Base-by-base conservation (phyloP, 2,113 vertebrate species). In the Upupa epops region DNA sequence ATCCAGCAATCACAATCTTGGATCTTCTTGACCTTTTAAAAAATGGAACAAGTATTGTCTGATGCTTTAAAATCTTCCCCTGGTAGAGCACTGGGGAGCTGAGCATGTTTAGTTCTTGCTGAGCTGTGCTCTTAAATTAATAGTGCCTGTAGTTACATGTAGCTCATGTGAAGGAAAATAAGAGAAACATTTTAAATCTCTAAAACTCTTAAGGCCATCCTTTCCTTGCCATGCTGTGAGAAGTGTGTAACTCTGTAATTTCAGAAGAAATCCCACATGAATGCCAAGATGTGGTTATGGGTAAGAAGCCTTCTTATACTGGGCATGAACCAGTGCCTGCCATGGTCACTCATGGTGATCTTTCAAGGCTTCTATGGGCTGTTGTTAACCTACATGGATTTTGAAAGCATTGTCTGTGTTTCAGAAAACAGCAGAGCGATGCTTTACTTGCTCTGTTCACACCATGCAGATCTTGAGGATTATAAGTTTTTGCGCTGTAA, bases 1-100 rank as follows among this genome's bases (percentile, higher is more conserved):
- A 82, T 72, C 87, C 82, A 46, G 34, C 69, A 81, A 36, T 90
- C 76, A 29, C 56, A 54, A 4, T 70, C 76, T 61, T 66, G 63
- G 73, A 56, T 96, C 69, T 83, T 91, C 86, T 93, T 94, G 89
- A 96, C 88, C 93, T 77, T 85, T 93, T 91, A 26, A 83, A 26
- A 94, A 92, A 71, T 64, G 88, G 86, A 92, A 91, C 82, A 89
- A 92, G 80, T 61, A 73, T 65, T 5, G 7, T 80, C 80, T 95
- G 93, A 72, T 0, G 4, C 11, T 56, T 84, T 94, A 93, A 96
- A 94, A 42, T 61, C 70, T 92, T 68, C 31, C 13, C 25, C 74
- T 45, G 2, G 8, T 88, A 55, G 90, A 92, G 80, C 81, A 42
- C 89, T 42, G 56, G 70, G 52, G 75, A 84, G 90, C 73, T 90